A percentile compares a stretch with the other conserved stretches of the same genome.
Evolutionary conservation across 2,797 vertebrate genomes (phyloP).

Genomic region (Characodon lateralis): DNA sequence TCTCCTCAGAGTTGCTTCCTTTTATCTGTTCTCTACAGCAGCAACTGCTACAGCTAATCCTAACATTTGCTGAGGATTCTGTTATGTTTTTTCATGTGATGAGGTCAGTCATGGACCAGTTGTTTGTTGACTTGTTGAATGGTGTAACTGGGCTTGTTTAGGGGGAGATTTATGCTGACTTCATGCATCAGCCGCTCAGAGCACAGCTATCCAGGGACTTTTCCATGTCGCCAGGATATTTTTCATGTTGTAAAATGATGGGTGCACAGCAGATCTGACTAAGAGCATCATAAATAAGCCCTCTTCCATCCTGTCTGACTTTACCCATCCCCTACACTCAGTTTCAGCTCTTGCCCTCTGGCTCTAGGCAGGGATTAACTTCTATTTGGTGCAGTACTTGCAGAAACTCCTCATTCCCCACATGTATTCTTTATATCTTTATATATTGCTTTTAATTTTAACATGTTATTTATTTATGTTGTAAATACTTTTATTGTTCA

Average conservation of each 20-base stretch:
- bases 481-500: not conserved
- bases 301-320: not conserved
- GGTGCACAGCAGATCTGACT: not conserved
- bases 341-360: not conserved
- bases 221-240: not conserved
- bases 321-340: not conserved
- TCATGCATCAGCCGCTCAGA: not conserved
- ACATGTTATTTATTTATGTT: not conserved
- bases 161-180: too few species aligned
- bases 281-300: not conserved
- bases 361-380: not conserved
- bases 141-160: too few species aligned
- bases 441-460: too few species aligned
- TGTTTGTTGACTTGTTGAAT: not conserved
- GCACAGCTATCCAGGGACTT: not conserved
- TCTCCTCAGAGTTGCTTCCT: not conserved
- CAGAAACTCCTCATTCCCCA: not conserved
- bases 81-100: not conserved
- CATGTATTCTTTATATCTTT: not conserved
- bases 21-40: not conserved
- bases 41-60: not conserved
- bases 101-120: not conserved
- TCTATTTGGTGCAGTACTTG: not conserved
- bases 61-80: not conserved
- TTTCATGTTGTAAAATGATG: not conserved